Base-by-base conservation (phyloP, 1,140 invertebrate species). In the Bombus sylvicola region DNA sequence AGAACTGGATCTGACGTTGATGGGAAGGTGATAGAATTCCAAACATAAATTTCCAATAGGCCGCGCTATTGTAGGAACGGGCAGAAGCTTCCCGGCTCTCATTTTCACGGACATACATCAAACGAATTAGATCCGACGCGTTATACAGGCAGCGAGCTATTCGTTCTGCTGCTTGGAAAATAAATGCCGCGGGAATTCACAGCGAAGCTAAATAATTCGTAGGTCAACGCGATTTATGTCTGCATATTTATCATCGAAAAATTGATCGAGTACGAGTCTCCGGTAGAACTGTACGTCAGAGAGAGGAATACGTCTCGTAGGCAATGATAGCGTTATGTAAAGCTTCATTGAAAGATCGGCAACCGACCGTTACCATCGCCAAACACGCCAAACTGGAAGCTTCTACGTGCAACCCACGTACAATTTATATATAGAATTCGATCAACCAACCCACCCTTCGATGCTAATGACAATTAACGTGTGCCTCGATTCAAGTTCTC, bases 371-470 rank as follows among this genome's bases (percentile, higher is more conserved):
- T 43, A 79, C 66, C 81, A 13, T 37, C 73, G 85, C 25, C 87
- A 18, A 41, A 68, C 9, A 13, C 62, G 6, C 34, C 25, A 13
- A 47, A 34, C 66, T 53, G 31, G 10, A 62, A 10, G 13, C 53
- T 62, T 34, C 18, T 77, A 91, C 83, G 83, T 37, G 83, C 90
- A 81, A 85, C 88, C 88, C 86, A 92, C 37, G 15, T 47, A 10
- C 8, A n/a, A 69, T 71, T 69, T 84, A 79, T 78, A 78, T 57
- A 78, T 78, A 78, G 82, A 53, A 68, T n/a, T 28, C 64, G 43
- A 83, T 78, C 81, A 83, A 83, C 41, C 47, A 53, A 53, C 5
- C 18, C 1, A 22, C 18, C 47, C 47, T 84, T 84, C 76, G 76
- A 80, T 47, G n/a, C 28, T 41, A 69, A 59, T 43, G 12, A 80